phyloP scores from a whole-genome alignment of 2,113 vertebrate genomes.

The Megalops atlanticus region DNA sequence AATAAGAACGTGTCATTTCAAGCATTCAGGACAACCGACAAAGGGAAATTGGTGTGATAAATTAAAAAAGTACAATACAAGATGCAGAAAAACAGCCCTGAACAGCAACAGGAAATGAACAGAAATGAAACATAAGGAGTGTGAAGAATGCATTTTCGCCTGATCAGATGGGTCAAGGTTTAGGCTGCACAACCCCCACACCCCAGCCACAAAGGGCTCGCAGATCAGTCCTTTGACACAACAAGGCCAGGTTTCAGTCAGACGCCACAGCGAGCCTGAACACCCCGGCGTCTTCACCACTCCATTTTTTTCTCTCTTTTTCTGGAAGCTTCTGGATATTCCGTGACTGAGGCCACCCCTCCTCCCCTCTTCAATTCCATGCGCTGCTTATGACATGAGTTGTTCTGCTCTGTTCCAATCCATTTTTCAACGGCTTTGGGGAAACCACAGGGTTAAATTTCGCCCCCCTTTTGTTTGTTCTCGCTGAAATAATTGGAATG shows the following conservation, averaged over 20 bases:
- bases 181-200: not conserved
- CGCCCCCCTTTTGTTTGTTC: slow-evolving; percentile 9
- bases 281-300: not conserved
- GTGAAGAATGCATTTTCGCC: too few relatives aligned
- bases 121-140: too few relatives aligned
- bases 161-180: not conserved
- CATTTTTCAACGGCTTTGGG: not conserved
- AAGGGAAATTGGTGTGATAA: not conserved
- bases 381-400: not conserved
- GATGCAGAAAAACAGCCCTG: not conserved
- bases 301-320: not conserved
- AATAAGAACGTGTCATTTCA: not conserved
- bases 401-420: not conserved
- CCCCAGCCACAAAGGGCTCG: not conserved
- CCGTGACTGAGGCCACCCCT: not conserved
- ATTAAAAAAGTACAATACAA: not conserved
- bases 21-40: not conserved
- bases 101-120: too few relatives aligned
- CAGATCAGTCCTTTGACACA: not conserved
- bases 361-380: not conserved
- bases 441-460: slow-evolving; percentile 14
- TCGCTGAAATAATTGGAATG: slow-evolving; percentile 15
- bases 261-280: not conserved
- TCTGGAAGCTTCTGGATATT: not conserved
- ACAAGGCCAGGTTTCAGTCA: not conserved